Percentiles rank a stretch among this genome's conserved stretches.
Evolutionary conservation across 1,140 invertebrate species (phyloP).

Genomic region (Calephelis virginiensis): DNA sequence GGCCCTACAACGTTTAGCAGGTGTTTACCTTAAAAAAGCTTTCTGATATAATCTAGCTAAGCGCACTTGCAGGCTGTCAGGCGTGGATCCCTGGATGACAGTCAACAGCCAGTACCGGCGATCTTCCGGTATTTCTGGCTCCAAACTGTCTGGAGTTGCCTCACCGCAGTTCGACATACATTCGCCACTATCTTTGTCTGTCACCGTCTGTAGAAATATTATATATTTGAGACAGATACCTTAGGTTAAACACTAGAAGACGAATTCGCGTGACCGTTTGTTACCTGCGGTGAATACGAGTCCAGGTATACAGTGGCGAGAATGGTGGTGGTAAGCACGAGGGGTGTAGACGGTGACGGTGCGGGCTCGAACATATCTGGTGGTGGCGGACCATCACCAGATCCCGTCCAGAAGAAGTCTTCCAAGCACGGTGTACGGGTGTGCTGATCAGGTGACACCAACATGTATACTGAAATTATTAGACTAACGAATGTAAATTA

Average conservation of each 20-base stretch:
- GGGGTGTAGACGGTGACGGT: conserved; percentile 50
- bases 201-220: conserved; percentile 54
- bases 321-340: conserved; percentile 79
- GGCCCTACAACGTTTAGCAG: neutral
- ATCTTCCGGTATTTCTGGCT: conserved; percentile 74
- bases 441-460: conserved; percentile 61
- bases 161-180: conserved; percentile 66
- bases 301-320: conserved; percentile 82
- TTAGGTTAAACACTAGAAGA: too few species aligned
- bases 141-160: conserved; percentile 56
- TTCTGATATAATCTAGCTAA: conserved; percentile 82
- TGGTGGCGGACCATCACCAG: conserved; percentile 84
- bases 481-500: too few species aligned
- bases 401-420: conserved; percentile 92
- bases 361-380: conserved; percentile 47
- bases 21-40: conserved; percentile 81
- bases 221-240: too few species aligned
- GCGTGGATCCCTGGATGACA: conserved; percentile 80
- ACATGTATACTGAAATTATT: conserved; percentile 49
- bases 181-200: conserved; percentile 64
- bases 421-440: conserved; percentile 82
- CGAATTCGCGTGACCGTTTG: too few species aligned
- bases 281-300: conserved; percentile 63
- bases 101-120: conserved; percentile 89
- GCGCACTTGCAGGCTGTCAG: conserved; percentile 79